These are phyloP conservation scores for Lophius piscatorius DNA, from an alignment of 2,113 vertebrate species.

Conservation along the genomic window DNA sequence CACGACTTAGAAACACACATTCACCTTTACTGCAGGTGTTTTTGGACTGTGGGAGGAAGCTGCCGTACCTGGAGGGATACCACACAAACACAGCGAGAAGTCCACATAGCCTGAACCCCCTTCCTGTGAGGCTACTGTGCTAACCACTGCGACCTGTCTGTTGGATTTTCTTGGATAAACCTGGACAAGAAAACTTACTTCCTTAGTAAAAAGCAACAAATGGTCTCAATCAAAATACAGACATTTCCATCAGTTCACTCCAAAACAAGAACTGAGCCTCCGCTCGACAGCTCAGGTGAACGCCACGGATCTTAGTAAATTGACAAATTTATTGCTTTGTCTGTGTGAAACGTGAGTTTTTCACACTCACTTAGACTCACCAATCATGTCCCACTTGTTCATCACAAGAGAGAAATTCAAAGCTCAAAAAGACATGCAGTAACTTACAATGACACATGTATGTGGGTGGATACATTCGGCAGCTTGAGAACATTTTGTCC, in stretches of 20 bases:
- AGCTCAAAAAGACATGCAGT: constrained; percentile 1
- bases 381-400: background rate
- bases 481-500: too few species aligned
- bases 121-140: too few species aligned
- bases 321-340: background rate
- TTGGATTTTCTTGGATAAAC: too few species aligned
- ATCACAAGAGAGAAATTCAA: background rate
- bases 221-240: background rate
- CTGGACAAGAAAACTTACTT: too few species aligned
- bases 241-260: background rate
- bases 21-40: too few species aligned
- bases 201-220: background rate
- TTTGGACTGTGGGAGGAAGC: too few species aligned
- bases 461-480: too few species aligned
- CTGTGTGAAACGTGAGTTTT: background rate
- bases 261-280: background rate
- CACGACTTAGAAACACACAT: too few species aligned
- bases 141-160: too few species aligned
- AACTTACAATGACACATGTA: background rate
- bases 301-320: background rate
- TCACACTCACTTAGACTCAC: background rate
- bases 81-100: too few species aligned
- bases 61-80: too few species aligned
- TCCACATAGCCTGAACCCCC: too few species aligned
- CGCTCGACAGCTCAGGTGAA: background rate